Evolutionary conservation across 2,113 vertebrate genomes (phyloP).

Genomic region (Ochotona curzoniae): DNA sequence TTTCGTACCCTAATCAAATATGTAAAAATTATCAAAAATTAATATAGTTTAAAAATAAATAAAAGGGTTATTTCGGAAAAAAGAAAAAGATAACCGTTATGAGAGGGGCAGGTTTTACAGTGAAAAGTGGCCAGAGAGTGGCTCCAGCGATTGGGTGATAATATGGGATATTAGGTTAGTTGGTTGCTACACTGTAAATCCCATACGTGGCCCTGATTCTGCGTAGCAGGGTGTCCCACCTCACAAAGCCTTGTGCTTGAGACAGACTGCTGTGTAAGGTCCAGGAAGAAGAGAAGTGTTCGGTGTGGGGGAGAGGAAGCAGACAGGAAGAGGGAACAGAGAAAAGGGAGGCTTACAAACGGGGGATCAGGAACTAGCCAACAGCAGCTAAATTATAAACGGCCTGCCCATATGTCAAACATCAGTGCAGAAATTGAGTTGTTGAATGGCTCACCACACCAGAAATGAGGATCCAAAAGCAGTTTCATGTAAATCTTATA

Average conservation of each 20-base stretch:
- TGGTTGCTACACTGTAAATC: background rate
- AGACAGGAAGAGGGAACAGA: background rate
- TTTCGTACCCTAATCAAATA: no score
- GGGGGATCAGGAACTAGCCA: background rate
- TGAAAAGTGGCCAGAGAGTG: background rate
- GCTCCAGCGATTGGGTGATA: background rate
- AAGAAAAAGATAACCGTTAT: no score
- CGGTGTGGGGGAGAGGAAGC: background rate
- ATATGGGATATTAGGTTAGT: background rate
- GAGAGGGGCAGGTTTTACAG: background rate
- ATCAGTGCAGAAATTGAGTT: background rate
- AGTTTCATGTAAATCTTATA: slow-evolving; percentile 30
- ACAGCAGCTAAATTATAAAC: background rate
- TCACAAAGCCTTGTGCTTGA: background rate
- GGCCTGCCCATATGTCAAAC: background rate
- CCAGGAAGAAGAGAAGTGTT: background rate
- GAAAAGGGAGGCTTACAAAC: background rate
- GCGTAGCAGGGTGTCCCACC: background rate
- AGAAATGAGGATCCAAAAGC: slow-evolving; percentile 48
- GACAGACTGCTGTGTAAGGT: background rate
- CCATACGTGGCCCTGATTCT: background rate
- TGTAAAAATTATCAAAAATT: no score
- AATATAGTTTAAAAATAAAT: no score
- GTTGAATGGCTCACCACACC: slow-evolving; percentile 14
- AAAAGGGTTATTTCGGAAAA: no score